Evolutionary conservation across 2,888 invertebrate species (phyloP), one percentile per base, ranked within the genome.

Genomic region (Drosophila formosana): DNA sequence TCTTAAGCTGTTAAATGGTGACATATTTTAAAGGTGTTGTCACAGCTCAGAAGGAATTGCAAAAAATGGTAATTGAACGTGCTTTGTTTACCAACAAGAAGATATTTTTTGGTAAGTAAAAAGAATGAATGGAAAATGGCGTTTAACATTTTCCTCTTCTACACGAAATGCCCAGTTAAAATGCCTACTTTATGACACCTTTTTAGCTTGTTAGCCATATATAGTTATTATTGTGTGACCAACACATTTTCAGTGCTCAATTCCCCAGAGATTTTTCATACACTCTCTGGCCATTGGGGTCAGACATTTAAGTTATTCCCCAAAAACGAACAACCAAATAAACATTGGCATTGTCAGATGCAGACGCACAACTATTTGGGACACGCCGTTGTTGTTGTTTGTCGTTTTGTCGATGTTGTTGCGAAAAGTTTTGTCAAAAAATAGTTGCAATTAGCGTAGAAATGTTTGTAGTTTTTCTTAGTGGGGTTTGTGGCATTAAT

Each of bases 381-480:
- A 66, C 78, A 58, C 46, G 45, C 25, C 39, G 47, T 25, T 51
- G 52, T 47, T 52, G 28, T 28, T 28, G 28, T 32, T 32, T 18
- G 18, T 18, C 18, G 18, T 18, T 18, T 25, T 51, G 49, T 47
- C 51, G 28, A 4, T 28, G 28, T 32, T 8, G 32, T 34, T 34
- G 46, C 51, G 30, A 30, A 32, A 64, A 56, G 25, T 30, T 30
- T 70, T 64, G 56, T 50, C 43, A 39, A 60, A 65, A 75, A 75
- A 75, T 65, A 79, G 70, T 65, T 63, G 53, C 75, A 65, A 79
- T 75, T 79, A 75, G 75, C 60, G 69, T 66, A 43, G 26, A 51
- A 73, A 70, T 55, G 50, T 56, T 56, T 47, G 34, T 45, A 34
- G 50, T 46, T 51, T 46, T 55, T 41, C 43, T 34, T n/a, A 23